Conservation (phyloP, 2,797 vertebrate genomes). For the Cichlasoma orientale region DNA sequence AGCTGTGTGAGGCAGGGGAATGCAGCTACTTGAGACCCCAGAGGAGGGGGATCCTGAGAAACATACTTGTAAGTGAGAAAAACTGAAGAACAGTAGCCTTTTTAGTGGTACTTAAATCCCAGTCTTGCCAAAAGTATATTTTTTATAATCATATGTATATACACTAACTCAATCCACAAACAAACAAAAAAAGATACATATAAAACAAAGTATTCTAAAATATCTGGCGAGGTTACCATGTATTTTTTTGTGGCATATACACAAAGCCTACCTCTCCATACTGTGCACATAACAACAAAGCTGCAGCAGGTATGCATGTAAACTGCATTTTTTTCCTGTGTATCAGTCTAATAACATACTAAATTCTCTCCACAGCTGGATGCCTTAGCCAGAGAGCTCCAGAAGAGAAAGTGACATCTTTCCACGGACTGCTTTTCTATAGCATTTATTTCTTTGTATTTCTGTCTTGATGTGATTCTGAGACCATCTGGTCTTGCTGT, state of each 20-base stretch:
- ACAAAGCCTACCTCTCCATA: background rate
- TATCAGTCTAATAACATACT: background rate
- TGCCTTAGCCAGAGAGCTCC: conserved; percentile 79
- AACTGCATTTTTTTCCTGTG: background rate
- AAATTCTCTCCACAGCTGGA: conserved; percentile 74
- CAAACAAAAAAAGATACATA: too few species aligned
- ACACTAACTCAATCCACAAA: too few species aligned
- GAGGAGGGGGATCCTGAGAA: conserved; percentile 77
- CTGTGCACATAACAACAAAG: background rate
- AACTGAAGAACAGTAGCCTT: background rate
- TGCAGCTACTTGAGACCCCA: conserved; percentile 84
- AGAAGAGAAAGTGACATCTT: conserved; percentile 81
- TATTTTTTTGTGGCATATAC: background rate
- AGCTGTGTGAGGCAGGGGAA: conserved; percentile 83
- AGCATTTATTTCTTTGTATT: conserved; percentile 1
- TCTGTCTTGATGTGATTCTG: background rate
- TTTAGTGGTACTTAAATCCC: background rate
- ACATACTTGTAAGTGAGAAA: conserved; percentile 79
- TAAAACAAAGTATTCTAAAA: background rate
- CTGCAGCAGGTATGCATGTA: background rate
- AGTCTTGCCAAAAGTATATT: background rate
- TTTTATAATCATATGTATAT: background rate
- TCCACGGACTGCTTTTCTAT: conserved; percentile 32
- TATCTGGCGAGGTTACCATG: background rate
- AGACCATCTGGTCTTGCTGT: conserved; percentile 15